phyloP scores from a whole-genome alignment of 2,888 invertebrate species.

The Eristalis pertinax region DNA sequence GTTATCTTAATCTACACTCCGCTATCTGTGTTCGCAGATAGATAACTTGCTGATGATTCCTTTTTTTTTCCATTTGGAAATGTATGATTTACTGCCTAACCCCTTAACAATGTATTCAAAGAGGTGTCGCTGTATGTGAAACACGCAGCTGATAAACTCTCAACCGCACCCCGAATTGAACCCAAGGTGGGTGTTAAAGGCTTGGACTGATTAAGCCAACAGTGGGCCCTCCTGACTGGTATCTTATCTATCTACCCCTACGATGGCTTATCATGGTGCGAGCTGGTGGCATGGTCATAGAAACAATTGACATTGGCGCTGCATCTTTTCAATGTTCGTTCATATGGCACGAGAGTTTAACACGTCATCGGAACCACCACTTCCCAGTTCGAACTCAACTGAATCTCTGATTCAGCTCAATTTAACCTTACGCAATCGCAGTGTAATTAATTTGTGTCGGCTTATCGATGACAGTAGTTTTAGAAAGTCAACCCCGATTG shows the following conservation, averaged over 20 bases:
- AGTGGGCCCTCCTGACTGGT: background rate
- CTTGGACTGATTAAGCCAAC: background rate
- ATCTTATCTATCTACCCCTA: background rate
- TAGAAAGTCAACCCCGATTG: slow-evolving; percentile 7
- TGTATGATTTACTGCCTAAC: slow-evolving; percentile 28
- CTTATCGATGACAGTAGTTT: slow-evolving; percentile 17
- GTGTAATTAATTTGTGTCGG: background rate
- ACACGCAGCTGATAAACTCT: background rate
- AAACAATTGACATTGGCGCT: no score
- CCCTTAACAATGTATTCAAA: slow-evolving; percentile 10
- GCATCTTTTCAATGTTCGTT: no score
- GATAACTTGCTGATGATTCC: slow-evolving; percentile 14
- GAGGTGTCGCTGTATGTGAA: slow-evolving; percentile 9
- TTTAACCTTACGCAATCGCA: background rate
- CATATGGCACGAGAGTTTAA: no score
- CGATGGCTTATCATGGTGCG: background rate
- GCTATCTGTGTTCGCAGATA: slow-evolving; percentile 3
- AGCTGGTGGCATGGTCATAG: background rate
- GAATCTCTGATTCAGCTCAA: background rate
- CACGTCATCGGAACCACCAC: no score
- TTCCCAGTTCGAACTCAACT: no score
- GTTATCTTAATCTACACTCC: slow-evolving; percentile 39
- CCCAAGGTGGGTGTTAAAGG: background rate
- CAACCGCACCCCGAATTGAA: background rate
- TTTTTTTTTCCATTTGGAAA: background rate